Base-by-base conservation (phyloP, 2,113 vertebrate genomes). In the Macrotis lagotis region DNA sequence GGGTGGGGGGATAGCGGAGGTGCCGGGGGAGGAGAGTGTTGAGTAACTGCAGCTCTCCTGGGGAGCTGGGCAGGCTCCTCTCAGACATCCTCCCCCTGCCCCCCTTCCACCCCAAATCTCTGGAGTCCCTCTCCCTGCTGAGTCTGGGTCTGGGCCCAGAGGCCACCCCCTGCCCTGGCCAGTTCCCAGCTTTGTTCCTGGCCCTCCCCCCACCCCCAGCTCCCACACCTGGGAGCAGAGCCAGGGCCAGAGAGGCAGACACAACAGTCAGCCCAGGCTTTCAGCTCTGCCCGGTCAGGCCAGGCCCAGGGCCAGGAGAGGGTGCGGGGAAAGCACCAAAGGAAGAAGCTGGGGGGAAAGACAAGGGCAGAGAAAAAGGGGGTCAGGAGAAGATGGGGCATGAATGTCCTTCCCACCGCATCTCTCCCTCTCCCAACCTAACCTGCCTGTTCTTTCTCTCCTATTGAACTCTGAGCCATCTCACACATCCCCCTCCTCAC, bases 171-270 rank as follows among this genome's bases (percentile, higher is more conserved):
- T 51, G 52, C 83, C 55, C 96, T 96, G 97, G 97, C 94, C 95
- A 47, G 93, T 24, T n/a, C 92, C 95, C 97, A 95, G 94, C 96
- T 96, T 97, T 98, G 97, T 97, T 97, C 96, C 96, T 88, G 66
- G 96, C 94, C 91, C 95, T 66, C 37, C 31, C 95, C 93, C 93
- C n/a, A n/a, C 96, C 95, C 0, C n/a, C 31, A 24, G 93, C 94
- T 96, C 97, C 97, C 92, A 96, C 0, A 9, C 95, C 96, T 95
- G 94, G 97, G 96, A 96, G 93, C 92, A 19, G 16, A 48, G 97
- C 97, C 98, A 97, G 94, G 93, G 88, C 95, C 89, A 90, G 93
- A 96, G 96, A 95, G 37, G 48, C 96, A 97, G 97, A 97, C 98
- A 97, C 94, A 97, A 97, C 97, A 96, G 91, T 91, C 93, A 94